A percentile compares a stretch with the other conserved stretches of the same genome.
phyloP scores from a whole-genome alignment of 2,888 invertebrate species.

The Stenurella melanura region DNA sequence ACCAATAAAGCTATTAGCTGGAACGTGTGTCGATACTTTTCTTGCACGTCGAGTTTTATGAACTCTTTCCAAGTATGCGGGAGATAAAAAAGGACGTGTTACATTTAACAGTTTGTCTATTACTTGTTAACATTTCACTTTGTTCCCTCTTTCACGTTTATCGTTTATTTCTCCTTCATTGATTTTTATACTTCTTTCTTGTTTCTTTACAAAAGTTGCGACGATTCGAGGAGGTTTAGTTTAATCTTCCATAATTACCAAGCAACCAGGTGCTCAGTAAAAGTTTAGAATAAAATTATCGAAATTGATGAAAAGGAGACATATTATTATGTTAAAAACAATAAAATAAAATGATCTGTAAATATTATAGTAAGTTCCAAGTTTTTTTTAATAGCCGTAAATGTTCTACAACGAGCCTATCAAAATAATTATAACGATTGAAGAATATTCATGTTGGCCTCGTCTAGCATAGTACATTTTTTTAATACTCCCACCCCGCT shows the following conservation, averaged over 20 bases:
- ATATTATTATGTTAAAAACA: no score
- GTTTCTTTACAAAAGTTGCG: constrained; percentile 7
- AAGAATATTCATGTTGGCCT: no score
- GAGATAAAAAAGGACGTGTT: constrained; percentile 26
- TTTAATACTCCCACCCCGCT: no score
- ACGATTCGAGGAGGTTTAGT: neutral
- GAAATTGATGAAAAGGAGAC: no score
- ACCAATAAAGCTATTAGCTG: constrained; percentile 18
- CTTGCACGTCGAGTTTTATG: constrained; percentile 13
- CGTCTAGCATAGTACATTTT: no score
- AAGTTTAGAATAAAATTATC: neutral
- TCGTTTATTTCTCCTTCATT: constrained; percentile 34
- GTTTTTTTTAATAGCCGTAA: no score
- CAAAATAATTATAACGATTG: no score
- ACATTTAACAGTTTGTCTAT: constrained; percentile 32
- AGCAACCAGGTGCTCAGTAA: neutral
- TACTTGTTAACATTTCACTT: constrained; percentile 33
- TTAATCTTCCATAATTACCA: neutral
- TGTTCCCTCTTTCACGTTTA: constrained; percentile 21
- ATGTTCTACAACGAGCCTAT: no score
- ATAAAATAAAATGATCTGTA: no score
- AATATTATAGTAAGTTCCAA: no score
- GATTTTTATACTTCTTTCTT: constrained; percentile 30
- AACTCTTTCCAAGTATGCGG: constrained; percentile 14
- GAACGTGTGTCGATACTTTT: constrained; percentile 21